Conservation (phyloP, 2,797 vertebrate species). For the Catharus ustulatus region DNA sequence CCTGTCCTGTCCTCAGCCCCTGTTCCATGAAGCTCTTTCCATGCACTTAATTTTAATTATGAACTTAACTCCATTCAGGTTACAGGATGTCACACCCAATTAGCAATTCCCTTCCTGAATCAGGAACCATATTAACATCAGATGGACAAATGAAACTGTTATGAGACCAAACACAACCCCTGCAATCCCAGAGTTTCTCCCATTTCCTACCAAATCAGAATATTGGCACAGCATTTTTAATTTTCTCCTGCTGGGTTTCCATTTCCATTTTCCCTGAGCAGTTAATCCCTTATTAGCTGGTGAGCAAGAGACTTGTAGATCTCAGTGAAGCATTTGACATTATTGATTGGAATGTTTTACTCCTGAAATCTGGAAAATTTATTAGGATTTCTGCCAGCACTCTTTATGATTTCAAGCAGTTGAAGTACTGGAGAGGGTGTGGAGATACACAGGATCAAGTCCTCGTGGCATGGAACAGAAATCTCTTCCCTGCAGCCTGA, state of each 20-base stretch:
- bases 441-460: background rate
- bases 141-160: background rate
- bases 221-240: background rate
- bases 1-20: background rate
- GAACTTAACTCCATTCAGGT: background rate
- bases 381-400: background rate
- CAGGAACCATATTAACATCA: background rate
- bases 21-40: background rate
- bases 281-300: slow-evolving; percentile 57
- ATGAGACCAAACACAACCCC: background rate
- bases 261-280: slow-evolving; percentile 13
- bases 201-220: background rate
- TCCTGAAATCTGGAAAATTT: background rate
- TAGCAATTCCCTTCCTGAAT: background rate
- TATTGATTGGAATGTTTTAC: slow-evolving; percentile 36
- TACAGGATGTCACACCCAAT: background rate
- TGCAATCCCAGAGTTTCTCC: background rate
- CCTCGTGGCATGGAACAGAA: background rate
- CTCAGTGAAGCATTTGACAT: slow-evolving; percentile 1
- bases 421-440: background rate
- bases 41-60: background rate
- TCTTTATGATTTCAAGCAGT: background rate
- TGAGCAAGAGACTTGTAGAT: background rate
- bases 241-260: slow-evolving; percentile 24
- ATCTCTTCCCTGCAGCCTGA: background rate